Evolutionary conservation across 2,888 invertebrate genomes (phyloP), one percentile per base, ranked within the genome.

Genomic region (Calliopum simillimum): DNA sequence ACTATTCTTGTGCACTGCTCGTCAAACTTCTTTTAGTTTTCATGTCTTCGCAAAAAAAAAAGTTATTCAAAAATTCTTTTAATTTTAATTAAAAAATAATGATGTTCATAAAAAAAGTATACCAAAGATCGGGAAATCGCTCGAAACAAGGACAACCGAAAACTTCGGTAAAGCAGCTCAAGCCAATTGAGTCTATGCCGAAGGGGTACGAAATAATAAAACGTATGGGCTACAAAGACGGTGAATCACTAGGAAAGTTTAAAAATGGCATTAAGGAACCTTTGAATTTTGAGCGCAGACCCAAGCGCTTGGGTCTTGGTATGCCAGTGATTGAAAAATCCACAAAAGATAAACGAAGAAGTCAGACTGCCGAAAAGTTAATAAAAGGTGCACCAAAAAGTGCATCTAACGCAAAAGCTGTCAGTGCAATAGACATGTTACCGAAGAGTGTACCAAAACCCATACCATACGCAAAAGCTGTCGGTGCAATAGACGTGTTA

Each of bases 161-260:
- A 16, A 11, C 14, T 2, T 19, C 21, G 53, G 3, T 14, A 3
- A 53, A 21, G 16, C 69, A 67, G 8, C 49, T 73, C 49, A 73
- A 70, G 41, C 59, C 66, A 0, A 25, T 73, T 12, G 71, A 70
- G 46, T 25, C 68, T 12, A 65, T 21, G n/a, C 75, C 74, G 41
- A 74, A 69, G 62, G 73, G 72, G 1, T 72, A 61, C 4, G 70
- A 74, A 11, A 49, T 76, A 11, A 49, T 75, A 4, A 63, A 64
- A 33, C 71, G 69, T 71, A 76, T 76, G 76, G 75, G 75, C 33
- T 76, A 75, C 47, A 41, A 71, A 43, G 71, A 69, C 23, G 75
- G 75, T 14, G 56, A 71, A 14, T 71, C 71, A 3, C 68, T 76
- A 43, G 74, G 74, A 11, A 75, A 65, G 56, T 51, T 51, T 21